Evolutionary conservation across 2,888 invertebrate genomes (phyloP), one percentile per base, ranked within the genome.

Genomic region (Macrosoma leucophasiata): DNA sequence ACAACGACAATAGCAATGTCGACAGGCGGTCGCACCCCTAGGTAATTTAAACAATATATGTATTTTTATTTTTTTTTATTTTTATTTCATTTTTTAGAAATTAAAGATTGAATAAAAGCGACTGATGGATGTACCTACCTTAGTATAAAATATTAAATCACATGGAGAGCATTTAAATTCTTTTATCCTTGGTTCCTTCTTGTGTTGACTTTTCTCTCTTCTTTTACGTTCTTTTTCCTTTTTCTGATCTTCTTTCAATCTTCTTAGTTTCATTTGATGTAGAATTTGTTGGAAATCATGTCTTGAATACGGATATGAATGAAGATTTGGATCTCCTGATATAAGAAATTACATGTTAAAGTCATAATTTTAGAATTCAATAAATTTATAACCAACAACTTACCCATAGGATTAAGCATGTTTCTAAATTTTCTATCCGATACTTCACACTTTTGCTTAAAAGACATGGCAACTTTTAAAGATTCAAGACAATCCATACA

Each of bases 261-360:
- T 56, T 39, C 71, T 75, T 19, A 68, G 47, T 45, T 78, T 82
- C 62, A 84, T 78, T 42, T 81, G 64, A 48, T 81, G 73, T 31
- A 84, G 46, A 36, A 84, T 81, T 24, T 76, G 44, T 54, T 82
- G 77, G 45, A 84, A 84, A 35, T 84, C 81, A 56, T 77, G 81
- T 53, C 78, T 84, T 13, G 84, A 84, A 56, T 84, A 81, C 50
- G 84, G 84, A 51, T 82, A 84, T 21, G 72, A 70, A 43, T 70
- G 68, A 13, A 74, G 55, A 28, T 59, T 56, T 33, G 73, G 75
- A 47, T 74, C 76, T 41, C 79, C 81, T 81, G 45, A 10, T 24
- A 26, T 29, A 33, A 13, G 11, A 19, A 10, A 13, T 20, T 8
- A 13, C 22, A 13, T 25, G 10, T 13, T 24, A 33, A n/a, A n/a